Percentiles rank a stretch among this genome's conserved stretches.
phyloP scores from a whole-genome alignment of 2,113 vertebrate genomes.

The Microtus ochrogaster region DNA sequence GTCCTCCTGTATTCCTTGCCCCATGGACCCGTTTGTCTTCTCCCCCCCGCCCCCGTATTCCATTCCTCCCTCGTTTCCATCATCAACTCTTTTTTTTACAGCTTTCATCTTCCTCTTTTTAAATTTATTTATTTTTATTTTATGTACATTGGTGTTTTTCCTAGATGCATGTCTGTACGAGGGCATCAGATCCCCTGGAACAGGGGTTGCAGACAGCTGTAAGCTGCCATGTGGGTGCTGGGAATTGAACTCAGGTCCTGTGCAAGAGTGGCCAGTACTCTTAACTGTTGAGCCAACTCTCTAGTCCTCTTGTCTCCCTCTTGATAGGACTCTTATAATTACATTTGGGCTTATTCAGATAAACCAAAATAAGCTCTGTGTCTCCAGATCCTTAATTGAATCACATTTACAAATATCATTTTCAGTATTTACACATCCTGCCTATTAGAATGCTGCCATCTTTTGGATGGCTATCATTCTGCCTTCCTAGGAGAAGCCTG shows the following conservation, averaged over 20 bases:
- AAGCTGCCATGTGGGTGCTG: too few relatives aligned
- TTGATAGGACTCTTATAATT: not conserved
- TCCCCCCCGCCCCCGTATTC: not conserved
- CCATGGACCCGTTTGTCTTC: not conserved
- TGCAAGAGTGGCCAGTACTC: too few relatives aligned
- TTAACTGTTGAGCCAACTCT: too few relatives aligned
- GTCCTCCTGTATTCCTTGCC: not conserved
- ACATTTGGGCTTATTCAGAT: not conserved
- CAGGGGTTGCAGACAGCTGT: too few relatives aligned
- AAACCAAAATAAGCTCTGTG: conserved; percentile 20
- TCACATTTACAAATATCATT: conserved; percentile 27
- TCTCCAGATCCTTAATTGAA: conserved; percentile 11
- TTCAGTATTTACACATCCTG: not conserved
- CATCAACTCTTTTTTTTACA: conserved; percentile 5
- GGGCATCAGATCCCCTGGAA: too few relatives aligned
- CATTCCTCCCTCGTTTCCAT: not conserved
- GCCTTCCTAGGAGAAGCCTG: not conserved
- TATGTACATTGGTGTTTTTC: too few relatives aligned
- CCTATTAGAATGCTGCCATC: conserved; percentile 28
- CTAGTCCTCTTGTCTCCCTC: too few relatives aligned
- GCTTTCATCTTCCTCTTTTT: not conserved
- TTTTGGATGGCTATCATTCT: not conserved
- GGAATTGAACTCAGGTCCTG: too few relatives aligned
- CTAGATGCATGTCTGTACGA: too few relatives aligned
- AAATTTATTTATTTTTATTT: too few relatives aligned